Base-by-base conservation (phyloP, 1,140 invertebrate genomes). In the Wiebesia pumilae region DNA sequence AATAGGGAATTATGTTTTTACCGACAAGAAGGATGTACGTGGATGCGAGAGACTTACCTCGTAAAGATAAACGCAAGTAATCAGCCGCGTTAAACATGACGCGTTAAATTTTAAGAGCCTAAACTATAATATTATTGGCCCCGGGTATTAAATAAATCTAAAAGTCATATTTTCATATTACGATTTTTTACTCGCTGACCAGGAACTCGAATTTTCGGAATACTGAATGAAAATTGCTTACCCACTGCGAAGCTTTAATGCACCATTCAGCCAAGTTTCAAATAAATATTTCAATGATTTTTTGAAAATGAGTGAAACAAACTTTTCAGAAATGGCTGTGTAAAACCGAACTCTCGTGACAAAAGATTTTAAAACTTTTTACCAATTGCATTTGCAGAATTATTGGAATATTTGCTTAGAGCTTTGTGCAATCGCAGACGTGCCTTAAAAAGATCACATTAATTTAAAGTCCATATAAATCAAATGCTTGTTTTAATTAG, bases 341-440 rank as follows among this genome's bases (percentile, higher is more conserved):
- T 40, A 75, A 43, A 75, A 75, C 10, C 38, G 27, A 75, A 73
- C 38, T 43, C 71, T 43, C 71, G 38, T 43, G 21, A 75, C 71
- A n/a, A 75, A 24, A 75, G 71, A 43, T 75, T 54, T 54, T 21
- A 33, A 51, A 77, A 77, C 77, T 78, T 78, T 78, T 78, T 54
- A 3, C 38, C n/a, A 78, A 54, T 78, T 14, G 12, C 4, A n/a
- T n/a, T 33, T 77, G 7, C 14, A 73, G 69, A 73, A 73, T 73
- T 40, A 73, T 40, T 40, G n/a, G 4, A 40, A 16, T 35, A 24
- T 40, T 40, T 40, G 35, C 38, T 21, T 73, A 73, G 24, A 38
- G 69, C 16, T 40, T 73, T 73, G 0, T 40, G 21, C 69, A 21
- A 33, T 40, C 0, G 19, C 24, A 40, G 3, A 73, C 35, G 38